Conservation (phyloP, 2,888 invertebrate genomes). For the Leptopilina myrica region DNA sequence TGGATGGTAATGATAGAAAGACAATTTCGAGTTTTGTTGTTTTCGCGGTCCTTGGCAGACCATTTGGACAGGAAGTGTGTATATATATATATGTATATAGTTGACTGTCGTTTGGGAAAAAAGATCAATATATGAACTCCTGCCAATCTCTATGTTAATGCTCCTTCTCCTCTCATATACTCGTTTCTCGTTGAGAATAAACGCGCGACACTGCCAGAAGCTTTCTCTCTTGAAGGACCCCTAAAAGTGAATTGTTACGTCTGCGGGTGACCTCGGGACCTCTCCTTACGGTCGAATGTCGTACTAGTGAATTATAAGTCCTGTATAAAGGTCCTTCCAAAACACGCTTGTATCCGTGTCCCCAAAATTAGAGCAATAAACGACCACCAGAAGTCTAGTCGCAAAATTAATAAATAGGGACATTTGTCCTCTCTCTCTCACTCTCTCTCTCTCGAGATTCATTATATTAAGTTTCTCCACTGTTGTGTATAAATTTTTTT, state of each 20-base stretch:
- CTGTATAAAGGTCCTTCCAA: conserved; percentile 50
- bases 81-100: conserved; percentile 59
- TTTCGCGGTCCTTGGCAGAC: conserved; percentile 58
- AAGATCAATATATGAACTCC: conserved; percentile 75
- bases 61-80: conserved; percentile 63
- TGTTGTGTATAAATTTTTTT: too few relatives aligned
- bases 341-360: conserved; percentile 31
- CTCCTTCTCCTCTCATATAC: conserved; percentile 57
- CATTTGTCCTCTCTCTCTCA: not conserved
- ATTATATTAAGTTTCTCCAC: too few relatives aligned
- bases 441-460: too few relatives aligned
- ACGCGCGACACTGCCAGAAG: conserved; percentile 61
- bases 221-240: conserved; percentile 71
- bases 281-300: conserved; percentile 66
- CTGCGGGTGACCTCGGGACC: conserved; percentile 76
- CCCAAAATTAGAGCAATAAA: conserved; percentile 34
- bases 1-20: conserved; percentile 45
- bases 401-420: conserved; percentile 29
- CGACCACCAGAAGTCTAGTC: conserved; percentile 31
- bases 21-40: conserved; percentile 54
- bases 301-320: conserved; percentile 70
- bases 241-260: conserved; percentile 77
- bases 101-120: conserved; percentile 65
- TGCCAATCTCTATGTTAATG: conserved; percentile 77
- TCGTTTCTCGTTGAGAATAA: conserved; percentile 56